Percentiles rank a stretch among this genome's conserved stretches.
Evolutionary conservation across 2,113 vertebrate genomes (phyloP).

Genomic region (Etheostoma spectabile): DNA sequence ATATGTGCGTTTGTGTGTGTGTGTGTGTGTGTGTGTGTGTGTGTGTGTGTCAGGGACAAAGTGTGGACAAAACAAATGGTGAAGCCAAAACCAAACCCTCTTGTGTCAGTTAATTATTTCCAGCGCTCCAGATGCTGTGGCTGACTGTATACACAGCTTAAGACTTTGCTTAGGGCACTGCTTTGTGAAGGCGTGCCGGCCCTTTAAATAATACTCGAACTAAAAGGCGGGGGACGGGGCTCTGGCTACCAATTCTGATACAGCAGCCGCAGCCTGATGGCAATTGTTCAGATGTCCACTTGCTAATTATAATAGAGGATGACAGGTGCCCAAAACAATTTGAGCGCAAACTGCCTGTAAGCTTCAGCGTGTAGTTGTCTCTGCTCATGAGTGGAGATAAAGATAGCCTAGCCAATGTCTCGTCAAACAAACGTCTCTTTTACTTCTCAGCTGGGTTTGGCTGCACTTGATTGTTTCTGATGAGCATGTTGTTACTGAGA

Average conservation of each 20-base stretch:
- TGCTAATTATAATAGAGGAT: slow-evolving; percentile 82
- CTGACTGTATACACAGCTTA: slow-evolving; percentile 57
- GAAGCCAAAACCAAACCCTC: slow-evolving; percentile 64
- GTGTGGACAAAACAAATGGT: slow-evolving; percentile 73
- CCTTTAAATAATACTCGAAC: slow-evolving; percentile 72
- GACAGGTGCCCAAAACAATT: slow-evolving; percentile 83
- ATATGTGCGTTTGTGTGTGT: slow-evolving; percentile 4
- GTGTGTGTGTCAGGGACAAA: slow-evolving; percentile 29
- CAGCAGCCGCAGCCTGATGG: slow-evolving; percentile 71
- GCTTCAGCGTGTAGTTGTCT: slow-evolving; percentile 62
- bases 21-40: slow-evolving; percentile 24
- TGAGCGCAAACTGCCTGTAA: slow-evolving; percentile 73
- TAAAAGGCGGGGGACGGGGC: slow-evolving; percentile 52
- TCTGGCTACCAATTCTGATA: slow-evolving; percentile 63
- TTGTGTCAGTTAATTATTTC: slow-evolving; percentile 73
- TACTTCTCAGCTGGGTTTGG: slow-evolving; percentile 40
- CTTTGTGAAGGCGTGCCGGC: slow-evolving; percentile 53
- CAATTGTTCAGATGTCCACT: slow-evolving; percentile 81
- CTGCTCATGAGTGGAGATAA: slow-evolving; percentile 68
- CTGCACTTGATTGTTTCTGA: slow-evolving; percentile 41
- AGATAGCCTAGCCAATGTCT: slow-evolving; percentile 69
- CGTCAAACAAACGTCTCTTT: slow-evolving; percentile 51
- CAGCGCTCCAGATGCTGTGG: slow-evolving; percentile 64
- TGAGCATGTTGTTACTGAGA: slow-evolving; percentile 46
- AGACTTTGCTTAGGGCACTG: slow-evolving; percentile 63